Conservation (phyloP, 53 echinoderm and acorn worm genomes). For the Zoroaster sp. region DNA sequence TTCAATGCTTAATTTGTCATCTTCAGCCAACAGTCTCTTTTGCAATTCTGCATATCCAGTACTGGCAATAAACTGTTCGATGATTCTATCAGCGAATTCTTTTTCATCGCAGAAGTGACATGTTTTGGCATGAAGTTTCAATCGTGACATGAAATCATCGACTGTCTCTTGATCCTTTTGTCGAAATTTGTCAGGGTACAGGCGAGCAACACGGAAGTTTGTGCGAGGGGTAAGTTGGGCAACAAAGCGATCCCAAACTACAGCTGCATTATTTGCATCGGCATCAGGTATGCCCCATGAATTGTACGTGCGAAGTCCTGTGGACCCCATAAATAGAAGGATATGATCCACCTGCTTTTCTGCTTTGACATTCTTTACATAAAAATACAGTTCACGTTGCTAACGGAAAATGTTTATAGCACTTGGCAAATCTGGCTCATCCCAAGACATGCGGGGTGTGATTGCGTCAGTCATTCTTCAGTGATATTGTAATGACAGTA, state of each 20-base stretch:
- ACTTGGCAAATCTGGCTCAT: too few species aligned
- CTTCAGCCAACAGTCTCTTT: too few species aligned
- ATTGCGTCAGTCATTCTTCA: neutral
- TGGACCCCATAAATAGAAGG: slow-evolving; percentile 43
- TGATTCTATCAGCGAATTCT: slow-evolving; percentile 58
- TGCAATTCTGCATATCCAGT: slow-evolving; percentile 38
- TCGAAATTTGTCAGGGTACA: slow-evolving; percentile 45
- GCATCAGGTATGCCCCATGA: slow-evolving; percentile 46
- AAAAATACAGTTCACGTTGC: too few species aligned
- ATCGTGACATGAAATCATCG: slow-evolving; percentile 54
- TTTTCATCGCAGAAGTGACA: slow-evolving; percentile 41
- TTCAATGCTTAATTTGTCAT: too few species aligned
- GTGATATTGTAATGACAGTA: too few species aligned
- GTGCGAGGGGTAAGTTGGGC: slow-evolving; percentile 18
- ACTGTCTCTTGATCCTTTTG: slow-evolving; percentile 48
- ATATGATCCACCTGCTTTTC: too few species aligned
- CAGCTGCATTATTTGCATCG: neutral
- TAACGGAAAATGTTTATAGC: too few species aligned
- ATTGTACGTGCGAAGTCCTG: slow-evolving; percentile 43
- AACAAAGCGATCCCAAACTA: slow-evolving; percentile 28
- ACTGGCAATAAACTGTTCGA: slow-evolving; percentile 70
- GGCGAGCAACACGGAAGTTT: slow-evolving; percentile 56
- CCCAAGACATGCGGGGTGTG: slow-evolving; percentile 17
- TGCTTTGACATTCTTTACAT: neutral
- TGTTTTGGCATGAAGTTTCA: slow-evolving; percentile 50